Conservation (phyloP, 2,888 invertebrate species). For the Apodemia duryi region DNA sequence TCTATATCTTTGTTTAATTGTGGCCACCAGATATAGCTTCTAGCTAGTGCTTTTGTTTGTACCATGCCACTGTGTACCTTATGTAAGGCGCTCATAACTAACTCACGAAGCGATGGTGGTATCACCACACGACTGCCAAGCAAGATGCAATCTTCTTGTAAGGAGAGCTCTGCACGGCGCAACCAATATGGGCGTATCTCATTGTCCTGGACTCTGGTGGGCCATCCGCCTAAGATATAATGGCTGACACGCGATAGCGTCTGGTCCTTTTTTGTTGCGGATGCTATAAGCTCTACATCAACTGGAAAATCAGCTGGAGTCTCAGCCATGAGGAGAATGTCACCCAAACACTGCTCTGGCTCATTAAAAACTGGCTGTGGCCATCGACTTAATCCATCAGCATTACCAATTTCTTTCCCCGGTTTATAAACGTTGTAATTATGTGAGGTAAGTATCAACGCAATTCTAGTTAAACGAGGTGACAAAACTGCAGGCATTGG, state of each 20-base stretch:
- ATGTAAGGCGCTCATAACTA: slow-evolving; percentile 16
- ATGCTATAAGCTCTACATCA: not conserved
- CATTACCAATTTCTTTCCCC: slow-evolving; percentile 11
- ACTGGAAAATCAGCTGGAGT: not conserved
- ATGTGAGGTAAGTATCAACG: slow-evolving; percentile 1
- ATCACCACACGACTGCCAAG: not conserved
- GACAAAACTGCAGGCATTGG: slow-evolving; percentile 5
- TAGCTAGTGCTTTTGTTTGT: slow-evolving; percentile 30
- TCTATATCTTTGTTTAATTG: slow-evolving; percentile 27
- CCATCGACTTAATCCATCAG: slow-evolving; percentile 3
- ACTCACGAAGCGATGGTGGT: not conserved
- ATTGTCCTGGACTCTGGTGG: not conserved
- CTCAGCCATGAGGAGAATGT: not conserved
- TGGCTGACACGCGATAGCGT: not conserved
- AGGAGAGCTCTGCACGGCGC: not conserved
- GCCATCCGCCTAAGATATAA: not conserved
- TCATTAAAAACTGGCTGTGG: not conserved
- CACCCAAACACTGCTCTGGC: not conserved
- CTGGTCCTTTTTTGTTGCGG: not conserved
- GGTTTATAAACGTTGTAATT: slow-evolving; percentile 3
- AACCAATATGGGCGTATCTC: not conserved
- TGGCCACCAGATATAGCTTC: slow-evolving; percentile 34
- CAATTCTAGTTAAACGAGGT: slow-evolving; percentile 8
- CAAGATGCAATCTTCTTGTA: not conserved
- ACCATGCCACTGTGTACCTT: slow-evolving; percentile 30